Conservation (phyloP, 2,113 vertebrate genomes). For the Alethe diademata region DNA sequence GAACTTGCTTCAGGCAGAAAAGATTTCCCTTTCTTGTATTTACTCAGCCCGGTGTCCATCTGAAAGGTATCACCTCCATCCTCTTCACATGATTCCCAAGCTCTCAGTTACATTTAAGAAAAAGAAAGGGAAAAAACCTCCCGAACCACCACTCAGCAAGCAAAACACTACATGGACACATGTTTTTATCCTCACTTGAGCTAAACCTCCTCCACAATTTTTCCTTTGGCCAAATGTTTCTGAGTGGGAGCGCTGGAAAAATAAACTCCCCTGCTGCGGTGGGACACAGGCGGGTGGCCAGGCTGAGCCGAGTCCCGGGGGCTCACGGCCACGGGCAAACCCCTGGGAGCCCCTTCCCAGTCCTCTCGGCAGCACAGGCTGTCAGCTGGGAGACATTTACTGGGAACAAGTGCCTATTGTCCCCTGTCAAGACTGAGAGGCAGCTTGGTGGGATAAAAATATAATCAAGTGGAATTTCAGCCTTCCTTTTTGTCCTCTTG, state of each 20-base stretch:
- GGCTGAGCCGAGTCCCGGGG: neutral
- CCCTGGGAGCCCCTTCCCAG: neutral
- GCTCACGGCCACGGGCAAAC: accelerated
- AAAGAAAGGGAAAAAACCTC: neutral
- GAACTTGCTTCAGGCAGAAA: neutral
- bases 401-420: slow-evolving; percentile 57
- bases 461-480: neutral
- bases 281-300: neutral
- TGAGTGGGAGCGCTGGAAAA: slow-evolving; percentile 65
- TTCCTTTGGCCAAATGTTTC: slow-evolving; percentile 58
- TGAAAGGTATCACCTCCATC: slow-evolving; percentile 13
- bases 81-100: slow-evolving; percentile 14
- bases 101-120: neutral
- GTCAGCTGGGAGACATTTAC: neutral
- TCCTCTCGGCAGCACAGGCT: neutral
- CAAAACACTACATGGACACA: slow-evolving; percentile 4
- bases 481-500: neutral
- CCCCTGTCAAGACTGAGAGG: neutral
- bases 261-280: slow-evolving; percentile 43
- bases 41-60: neutral
- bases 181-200: slow-evolving; percentile 60
- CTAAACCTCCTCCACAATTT: slow-evolving; percentile 55
- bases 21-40: neutral
- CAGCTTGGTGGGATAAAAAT: slow-evolving; percentile 12
- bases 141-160: neutral